Conservation (phyloP, 1,140 invertebrate genomes). For the Drosophila tsacasi region DNA sequence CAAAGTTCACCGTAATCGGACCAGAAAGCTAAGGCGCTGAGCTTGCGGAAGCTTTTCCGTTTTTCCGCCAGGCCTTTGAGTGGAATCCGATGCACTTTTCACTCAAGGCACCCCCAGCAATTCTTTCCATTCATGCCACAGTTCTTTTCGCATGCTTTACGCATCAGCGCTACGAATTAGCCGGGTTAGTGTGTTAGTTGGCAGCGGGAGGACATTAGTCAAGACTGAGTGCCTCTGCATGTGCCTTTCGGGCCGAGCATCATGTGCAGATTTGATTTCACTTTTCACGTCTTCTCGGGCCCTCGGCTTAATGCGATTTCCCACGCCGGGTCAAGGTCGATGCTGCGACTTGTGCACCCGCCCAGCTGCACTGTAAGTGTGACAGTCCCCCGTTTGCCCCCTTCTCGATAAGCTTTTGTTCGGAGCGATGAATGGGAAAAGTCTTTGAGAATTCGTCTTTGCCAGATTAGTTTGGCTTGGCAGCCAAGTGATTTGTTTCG, state of each 20-base stretch:
- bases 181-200: constrained; percentile 47
- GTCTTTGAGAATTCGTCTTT: constrained; percentile 24
- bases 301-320: constrained; percentile 53
- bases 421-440: constrained; percentile 10
- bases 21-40: constrained; percentile 51
- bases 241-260: constrained; percentile 17
- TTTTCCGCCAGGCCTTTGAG: constrained; percentile 20
- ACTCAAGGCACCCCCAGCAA: constrained; percentile 32
- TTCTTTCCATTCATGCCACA: constrained; percentile 61
- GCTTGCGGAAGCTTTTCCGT: constrained; percentile 45
- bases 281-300: constrained; percentile 14
- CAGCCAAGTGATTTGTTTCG: constrained; percentile 6
- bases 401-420: constrained; percentile 5
- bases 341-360: constrained; percentile 26
- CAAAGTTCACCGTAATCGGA: constrained; percentile 40
- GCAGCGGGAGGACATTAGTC: constrained; percentile 35
- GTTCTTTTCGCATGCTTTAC: constrained; percentile 27
- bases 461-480: constrained; percentile 29
- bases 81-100: constrained; percentile 26
- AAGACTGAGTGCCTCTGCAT: constrained; percentile 27
- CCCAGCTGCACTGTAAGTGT: neutral
- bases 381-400: neutral
- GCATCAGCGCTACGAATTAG: constrained; percentile 68
- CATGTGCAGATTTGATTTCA: constrained; percentile 56
- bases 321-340: constrained; percentile 60